Conservation (phyloP, 2,888 invertebrate genomes). For the Pseudococcus longispinus region DNA sequence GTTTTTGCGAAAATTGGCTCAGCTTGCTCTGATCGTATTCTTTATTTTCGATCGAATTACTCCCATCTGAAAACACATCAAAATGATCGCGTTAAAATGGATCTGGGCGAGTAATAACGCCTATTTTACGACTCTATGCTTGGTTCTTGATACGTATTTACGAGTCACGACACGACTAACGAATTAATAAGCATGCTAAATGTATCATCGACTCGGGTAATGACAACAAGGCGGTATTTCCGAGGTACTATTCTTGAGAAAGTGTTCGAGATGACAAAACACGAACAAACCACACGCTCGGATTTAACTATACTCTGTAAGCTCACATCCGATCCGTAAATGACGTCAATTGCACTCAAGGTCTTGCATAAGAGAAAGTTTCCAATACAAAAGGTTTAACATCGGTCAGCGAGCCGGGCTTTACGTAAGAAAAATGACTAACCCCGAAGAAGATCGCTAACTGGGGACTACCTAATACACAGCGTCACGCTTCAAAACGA, state of each 20-base stretch:
- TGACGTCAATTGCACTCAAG: constrained; percentile 45
- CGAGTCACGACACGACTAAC: neutral
- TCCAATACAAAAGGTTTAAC: neutral
- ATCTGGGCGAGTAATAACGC: neutral
- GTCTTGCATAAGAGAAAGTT: constrained; percentile 51
- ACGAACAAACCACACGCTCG: constrained; percentile 14
- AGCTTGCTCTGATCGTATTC: constrained; percentile 30
- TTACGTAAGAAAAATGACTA: constrained; percentile 32
- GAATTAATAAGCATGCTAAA: neutral
- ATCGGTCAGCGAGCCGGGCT: neutral
- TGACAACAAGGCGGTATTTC: neutral
- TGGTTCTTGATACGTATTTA: neutral
- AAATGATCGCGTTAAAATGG: neutral
- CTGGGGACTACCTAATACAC: neutral
- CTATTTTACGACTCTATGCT: no score
- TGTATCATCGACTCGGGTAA: neutral
- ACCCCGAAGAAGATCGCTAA: neutral
- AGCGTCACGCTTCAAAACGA: neutral
- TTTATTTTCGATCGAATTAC: constrained; percentile 18
- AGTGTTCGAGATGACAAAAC: constrained; percentile 22
- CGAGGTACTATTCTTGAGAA: neutral
- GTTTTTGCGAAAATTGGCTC: constrained; percentile 14
- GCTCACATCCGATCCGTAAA: neutral
- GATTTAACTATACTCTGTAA: neutral
- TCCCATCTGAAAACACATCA: constrained; percentile 25